Percentiles rank a stretch among this genome's conserved stretches.
Conservation (phyloP, 1,140 invertebrate species). For the Apis laboriosa region DNA sequence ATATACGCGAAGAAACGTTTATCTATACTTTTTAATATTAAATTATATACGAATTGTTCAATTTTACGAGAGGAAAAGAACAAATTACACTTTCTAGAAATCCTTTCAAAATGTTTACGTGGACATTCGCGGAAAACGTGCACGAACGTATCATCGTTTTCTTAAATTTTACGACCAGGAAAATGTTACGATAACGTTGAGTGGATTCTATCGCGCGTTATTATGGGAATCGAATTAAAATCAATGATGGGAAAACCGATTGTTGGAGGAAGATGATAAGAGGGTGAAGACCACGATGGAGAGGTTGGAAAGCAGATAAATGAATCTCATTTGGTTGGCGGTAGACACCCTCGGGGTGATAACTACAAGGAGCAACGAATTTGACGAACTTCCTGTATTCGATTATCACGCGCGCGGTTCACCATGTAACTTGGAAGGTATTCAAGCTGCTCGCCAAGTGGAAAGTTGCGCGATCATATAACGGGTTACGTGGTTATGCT, state of each 20-base stretch:
- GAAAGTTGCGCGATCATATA: conserved; percentile 60
- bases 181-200: no score
- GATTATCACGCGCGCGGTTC: conserved; percentile 53
- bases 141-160: no score
- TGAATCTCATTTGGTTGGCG: conserved; percentile 15
- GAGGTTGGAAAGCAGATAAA: not conserved
- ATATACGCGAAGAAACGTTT: no score
- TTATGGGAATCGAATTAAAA: not conserved
- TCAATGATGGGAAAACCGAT: not conserved
- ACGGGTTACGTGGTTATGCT: conserved; percentile 57
- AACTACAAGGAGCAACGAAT: conserved; percentile 57
- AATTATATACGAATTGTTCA: no score
- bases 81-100: no score
- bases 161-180: no score
- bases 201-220: no score
- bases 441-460: conserved; percentile 60
- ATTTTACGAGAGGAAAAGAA: no score
- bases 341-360: conserved; percentile 23
- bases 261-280: not conserved
- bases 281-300: no score
- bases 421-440: conserved; percentile 55
- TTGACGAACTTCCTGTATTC: conserved; percentile 63
- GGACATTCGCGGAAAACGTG: no score
- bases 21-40: no score
- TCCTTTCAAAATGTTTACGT: no score